Evolutionary conservation across 2,888 invertebrate genomes (phyloP).

Genomic region (Drosophila atripex): DNA sequence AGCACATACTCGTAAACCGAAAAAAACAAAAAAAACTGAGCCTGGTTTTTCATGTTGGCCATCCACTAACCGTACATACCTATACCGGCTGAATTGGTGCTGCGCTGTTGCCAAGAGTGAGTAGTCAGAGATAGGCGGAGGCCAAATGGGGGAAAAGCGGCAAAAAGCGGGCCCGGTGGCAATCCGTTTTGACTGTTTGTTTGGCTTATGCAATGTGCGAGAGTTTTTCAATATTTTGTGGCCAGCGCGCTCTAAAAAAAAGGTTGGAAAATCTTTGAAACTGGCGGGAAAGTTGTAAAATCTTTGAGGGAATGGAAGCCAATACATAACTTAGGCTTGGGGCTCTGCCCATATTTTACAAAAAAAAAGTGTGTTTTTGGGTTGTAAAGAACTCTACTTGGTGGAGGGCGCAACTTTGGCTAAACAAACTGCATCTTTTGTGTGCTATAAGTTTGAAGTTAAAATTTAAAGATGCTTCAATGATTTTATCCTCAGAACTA

Average conservation of each 20-base stretch:
- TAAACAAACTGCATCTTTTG: background rate
- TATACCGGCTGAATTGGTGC: constrained; percentile 26
- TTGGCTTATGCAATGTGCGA: constrained; percentile 64
- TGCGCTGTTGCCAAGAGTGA: constrained; percentile 44
- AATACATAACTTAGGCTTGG: background rate
- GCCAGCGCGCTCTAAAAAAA: constrained; percentile 18
- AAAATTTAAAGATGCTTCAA: background rate
- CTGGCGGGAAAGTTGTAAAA: constrained; percentile 13
- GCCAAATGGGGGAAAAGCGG: constrained; percentile 4
- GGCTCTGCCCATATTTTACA: background rate
- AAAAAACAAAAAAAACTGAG: constrained; percentile 46
- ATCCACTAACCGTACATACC: constrained; percentile 11
- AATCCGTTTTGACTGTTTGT: constrained; percentile 35
- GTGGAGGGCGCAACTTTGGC: background rate
- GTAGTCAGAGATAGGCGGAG: constrained; percentile 13
- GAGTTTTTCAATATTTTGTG: constrained; percentile 39
- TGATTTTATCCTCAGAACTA: background rate
- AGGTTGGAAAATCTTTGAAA: background rate
- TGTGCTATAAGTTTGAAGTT: background rate
- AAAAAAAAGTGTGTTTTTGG: background rate
- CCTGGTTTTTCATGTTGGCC: constrained; percentile 51
- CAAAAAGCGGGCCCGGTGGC: constrained; percentile 9
- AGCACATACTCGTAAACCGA: constrained; percentile 38
- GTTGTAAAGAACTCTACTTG: background rate
- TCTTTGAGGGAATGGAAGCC: background rate